phyloP scores from a whole-genome alignment of 2,888 invertebrate genomes.

The Bellardia pandia region DNA sequence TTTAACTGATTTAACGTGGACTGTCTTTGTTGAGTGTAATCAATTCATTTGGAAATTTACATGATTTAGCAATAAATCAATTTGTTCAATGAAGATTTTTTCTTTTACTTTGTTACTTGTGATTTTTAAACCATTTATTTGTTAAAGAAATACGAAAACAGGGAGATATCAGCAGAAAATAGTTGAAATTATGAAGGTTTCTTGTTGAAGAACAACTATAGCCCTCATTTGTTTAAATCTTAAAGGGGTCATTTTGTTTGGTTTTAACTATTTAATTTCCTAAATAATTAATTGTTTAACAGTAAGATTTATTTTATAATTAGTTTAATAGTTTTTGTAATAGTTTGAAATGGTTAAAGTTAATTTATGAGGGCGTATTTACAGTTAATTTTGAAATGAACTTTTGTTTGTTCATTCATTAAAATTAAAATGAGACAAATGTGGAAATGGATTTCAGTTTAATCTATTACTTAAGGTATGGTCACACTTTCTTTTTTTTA shows the following conservation, averaged over 20 bases:
- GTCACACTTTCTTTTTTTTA: too few species aligned
- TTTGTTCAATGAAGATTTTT: slow-evolving; percentile 56
- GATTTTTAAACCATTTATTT: neutral
- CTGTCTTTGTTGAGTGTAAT: slow-evolving; percentile 37
- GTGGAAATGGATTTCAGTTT: neutral
- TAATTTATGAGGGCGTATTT: slow-evolving; percentile 38
- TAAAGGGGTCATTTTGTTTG: slow-evolving; percentile 40
- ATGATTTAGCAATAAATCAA: slow-evolving; percentile 82
- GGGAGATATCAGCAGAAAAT: neutral
- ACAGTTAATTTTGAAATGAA: neutral
- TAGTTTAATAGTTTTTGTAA: slow-evolving; percentile 29
- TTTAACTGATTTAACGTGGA: slow-evolving; percentile 44
- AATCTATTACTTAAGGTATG: too few species aligned
- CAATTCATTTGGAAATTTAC: slow-evolving; percentile 78
- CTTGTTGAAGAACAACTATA: neutral
- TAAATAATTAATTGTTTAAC: slow-evolving; percentile 39
- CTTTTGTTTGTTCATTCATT: neutral
- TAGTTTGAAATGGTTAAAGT: neutral
- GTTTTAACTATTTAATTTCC: neutral
- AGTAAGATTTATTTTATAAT: slow-evolving; percentile 21
- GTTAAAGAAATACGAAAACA: neutral
- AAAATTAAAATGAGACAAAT: neutral
- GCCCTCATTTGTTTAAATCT: slow-evolving; percentile 28
- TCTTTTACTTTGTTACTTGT: neutral
- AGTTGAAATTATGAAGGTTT: slow-evolving; percentile 43